Evolutionary conservation across 2,888 invertebrate species (phyloP).

Genomic region (Andrena praecox): DNA sequence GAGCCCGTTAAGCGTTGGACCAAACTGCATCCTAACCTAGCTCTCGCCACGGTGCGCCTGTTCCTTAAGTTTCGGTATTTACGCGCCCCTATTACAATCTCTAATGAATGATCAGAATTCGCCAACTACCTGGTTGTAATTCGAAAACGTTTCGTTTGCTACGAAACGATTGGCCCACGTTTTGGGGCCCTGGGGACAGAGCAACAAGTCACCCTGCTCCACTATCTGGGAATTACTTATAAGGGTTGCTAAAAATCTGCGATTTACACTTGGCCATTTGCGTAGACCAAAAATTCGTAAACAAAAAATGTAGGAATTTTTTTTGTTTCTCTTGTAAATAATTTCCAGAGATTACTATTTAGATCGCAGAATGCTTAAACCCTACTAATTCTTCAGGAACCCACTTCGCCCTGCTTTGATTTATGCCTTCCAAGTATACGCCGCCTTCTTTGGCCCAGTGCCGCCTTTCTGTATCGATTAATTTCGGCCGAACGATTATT

Average conservation of each 20-base stretch:
- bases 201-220: neutral
- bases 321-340: too few species aligned
- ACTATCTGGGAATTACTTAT: neutral
- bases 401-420: conserved; percentile 15
- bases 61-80: conserved; percentile 14
- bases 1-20: conserved; percentile 8
- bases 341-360: too few species aligned
- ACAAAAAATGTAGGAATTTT: neutral
- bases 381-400: too few species aligned
- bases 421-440: conserved; percentile 30
- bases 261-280: too few species aligned
- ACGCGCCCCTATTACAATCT: conserved; percentile 9
- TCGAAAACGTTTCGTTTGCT: neutral
- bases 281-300: conserved; percentile 10
- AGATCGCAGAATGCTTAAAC: too few species aligned
- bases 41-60: neutral
- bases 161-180: neutral
- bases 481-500: conserved; percentile 60
- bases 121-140: neutral
- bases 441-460: conserved; percentile 18
- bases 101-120: conserved; percentile 8
- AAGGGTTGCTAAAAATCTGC: too few species aligned
- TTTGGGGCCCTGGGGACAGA: neutral
- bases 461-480: conserved; percentile 58
- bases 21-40: neutral